Base-by-base conservation (phyloP, 2,888 invertebrate genomes). In the Meandrusa payeni region DNA sequence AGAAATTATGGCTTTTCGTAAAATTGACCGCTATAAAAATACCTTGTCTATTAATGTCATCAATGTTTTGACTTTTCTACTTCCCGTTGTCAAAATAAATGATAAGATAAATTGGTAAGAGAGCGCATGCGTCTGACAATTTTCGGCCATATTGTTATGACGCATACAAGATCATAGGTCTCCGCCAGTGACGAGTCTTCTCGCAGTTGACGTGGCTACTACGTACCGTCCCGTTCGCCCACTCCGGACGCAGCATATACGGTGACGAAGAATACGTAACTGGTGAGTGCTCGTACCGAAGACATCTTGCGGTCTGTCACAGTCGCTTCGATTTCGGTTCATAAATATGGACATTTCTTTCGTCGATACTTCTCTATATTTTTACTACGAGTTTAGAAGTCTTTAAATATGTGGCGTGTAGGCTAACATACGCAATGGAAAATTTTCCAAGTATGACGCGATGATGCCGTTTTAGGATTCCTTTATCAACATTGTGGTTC, bases 201-300 rank as follows among this genome's bases (percentile, higher is more conserved):
- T 92, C 92, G 91, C 92, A 92, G 93, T 94, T 94, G 94, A 94
- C 94, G 94, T 94, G 93, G 93, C 93, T 93, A 91, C 93, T 95
- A 95, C 95, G 95, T 95, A 95, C 93, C 91, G 92, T 92, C 92
- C 91, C 92, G 91, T 92, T 94, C 94, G 93, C 94, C 95, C 95
- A 95, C 93, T 95, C 94, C 93, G 93, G 93, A 93, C 92, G 93
- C 94, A 93, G 94, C 93, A 94, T 93, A 94, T 91, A 93, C 93
- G 93, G 94, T 95, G 95, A 95, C 95, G 95, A 95, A 93, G 93
- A 94, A 94, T 94, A 94, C 95, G 95, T 95, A 95, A 95, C 94
- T 92, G 93, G 93, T 93, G 93, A 93, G 93, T 93, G 92, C 92
- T 91, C 78, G 76, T 76, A 74, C 64, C 65, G 83, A 83, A 86